Conservation (phyloP, 2,113 vertebrate species). For the Equus przewalskii region DNA sequence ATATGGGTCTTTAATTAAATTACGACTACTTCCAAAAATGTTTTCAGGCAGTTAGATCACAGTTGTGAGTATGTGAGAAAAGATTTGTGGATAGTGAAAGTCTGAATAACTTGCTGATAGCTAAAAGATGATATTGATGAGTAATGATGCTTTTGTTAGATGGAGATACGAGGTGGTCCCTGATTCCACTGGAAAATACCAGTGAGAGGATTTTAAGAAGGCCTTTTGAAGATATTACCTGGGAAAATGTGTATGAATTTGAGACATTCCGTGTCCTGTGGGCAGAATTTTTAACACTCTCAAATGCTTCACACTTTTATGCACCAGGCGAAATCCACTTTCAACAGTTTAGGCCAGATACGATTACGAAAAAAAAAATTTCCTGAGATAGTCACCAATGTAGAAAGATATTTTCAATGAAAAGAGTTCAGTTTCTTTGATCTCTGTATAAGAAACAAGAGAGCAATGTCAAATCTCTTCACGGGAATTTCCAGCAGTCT, state of each 20-base stretch:
- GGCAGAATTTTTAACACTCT: constrained; percentile 33
- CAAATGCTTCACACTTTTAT: not conserved
- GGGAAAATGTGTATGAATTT: not conserved
- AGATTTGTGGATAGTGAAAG: not conserved
- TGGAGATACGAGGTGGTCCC: not conserved
- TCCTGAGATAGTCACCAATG: not conserved
- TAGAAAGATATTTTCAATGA: constrained; percentile 36
- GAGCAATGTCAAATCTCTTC: not conserved
- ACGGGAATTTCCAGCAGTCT: not conserved
- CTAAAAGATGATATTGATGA: not conserved
- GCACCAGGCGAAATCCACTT: not conserved
- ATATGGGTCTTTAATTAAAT: not conserved
- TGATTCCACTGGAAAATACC: constrained; percentile 41
- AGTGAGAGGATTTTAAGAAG: constrained; percentile 34
- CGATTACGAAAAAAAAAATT: not conserved
- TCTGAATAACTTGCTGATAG: constrained; percentile 8
- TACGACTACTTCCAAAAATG: not conserved
- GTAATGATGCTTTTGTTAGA: not conserved
- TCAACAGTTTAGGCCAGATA: not conserved
- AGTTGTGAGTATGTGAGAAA: not conserved
- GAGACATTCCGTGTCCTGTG: not conserved
- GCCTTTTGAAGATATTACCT: not conserved
- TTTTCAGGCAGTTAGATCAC: constrained; percentile 17
- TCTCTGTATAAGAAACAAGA: not conserved
- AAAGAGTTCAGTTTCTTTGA: constrained; percentile 21